Conservation (phyloP, 1,140 invertebrate species). For the Venturia canescens region DNA sequence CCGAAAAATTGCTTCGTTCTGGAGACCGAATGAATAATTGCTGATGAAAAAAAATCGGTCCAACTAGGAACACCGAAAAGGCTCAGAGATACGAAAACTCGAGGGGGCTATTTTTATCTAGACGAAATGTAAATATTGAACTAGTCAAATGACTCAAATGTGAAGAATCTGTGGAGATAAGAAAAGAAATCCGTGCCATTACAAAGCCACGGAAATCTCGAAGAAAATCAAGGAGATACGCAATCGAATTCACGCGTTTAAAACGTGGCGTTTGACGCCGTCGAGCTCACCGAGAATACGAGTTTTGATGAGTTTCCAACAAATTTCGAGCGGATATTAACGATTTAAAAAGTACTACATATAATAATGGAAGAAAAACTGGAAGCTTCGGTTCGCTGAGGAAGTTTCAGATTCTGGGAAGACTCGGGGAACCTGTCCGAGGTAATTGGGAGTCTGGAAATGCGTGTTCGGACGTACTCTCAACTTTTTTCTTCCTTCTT, state of each 20-base stretch:
- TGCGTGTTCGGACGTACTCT: neutral
- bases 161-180: no score
- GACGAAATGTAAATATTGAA: no score
- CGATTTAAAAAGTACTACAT: neutral
- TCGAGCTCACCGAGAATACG: neutral
- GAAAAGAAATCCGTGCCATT: no score
- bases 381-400: neutral
- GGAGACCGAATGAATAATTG: no score
- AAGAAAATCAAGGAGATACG: no score
- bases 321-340: neutral
- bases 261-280: neutral
- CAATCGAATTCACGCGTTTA: neutral
- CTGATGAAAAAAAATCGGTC: no score
- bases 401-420: neutral
- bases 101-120: no score
- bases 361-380: neutral
- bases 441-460: slow-evolving; percentile 11
- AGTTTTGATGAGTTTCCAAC: neutral
- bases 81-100: no score
- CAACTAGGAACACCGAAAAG: no score
- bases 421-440: neutral
- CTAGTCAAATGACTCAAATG: no score
- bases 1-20: no score
- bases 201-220: no score
- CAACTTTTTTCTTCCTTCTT: neutral